Percentiles rank a stretch among this genome's conserved stretches.
Evolutionary conservation across 2,797 vertebrate species (phyloP).

Genomic region (Diplodus sargus): DNA sequence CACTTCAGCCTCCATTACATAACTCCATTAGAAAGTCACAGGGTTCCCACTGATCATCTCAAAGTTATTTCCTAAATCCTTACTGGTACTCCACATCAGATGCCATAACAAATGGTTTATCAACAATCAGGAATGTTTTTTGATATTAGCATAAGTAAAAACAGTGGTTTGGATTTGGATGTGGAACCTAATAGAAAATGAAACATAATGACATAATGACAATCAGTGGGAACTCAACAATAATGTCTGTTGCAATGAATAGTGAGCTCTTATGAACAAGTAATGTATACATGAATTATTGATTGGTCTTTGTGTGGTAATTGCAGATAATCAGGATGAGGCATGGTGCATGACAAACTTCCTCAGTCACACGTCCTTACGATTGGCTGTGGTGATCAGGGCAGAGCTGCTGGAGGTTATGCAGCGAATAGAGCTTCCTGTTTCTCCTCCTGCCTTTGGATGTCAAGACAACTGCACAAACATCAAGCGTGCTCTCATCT

Average conservation of each 20-base stretch:
- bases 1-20: not conserved
- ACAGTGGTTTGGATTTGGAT: not conserved
- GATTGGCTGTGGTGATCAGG: slow-evolving; percentile 88
- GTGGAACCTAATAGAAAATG: not conserved
- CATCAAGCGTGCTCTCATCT: slow-evolving; percentile 93
- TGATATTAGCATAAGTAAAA: not conserved
- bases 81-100: not conserved
- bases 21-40: not conserved
- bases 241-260: not conserved
- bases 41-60: not conserved
- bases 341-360: slow-evolving; percentile 91
- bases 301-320: slow-evolving; percentile 11
- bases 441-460: slow-evolving; percentile 92
- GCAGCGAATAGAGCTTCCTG: slow-evolving; percentile 93
- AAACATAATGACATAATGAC: not conserved
- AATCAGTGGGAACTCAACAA: not conserved
- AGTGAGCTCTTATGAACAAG: not conserved
- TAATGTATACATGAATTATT: not conserved
- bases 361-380: slow-evolving; percentile 85
- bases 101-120: not conserved
- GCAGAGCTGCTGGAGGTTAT: slow-evolving; percentile 92
- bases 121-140: not conserved
- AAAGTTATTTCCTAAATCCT: not conserved
- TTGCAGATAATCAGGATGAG: slow-evolving; percentile 88
- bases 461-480: slow-evolving; percentile 90